A percentile compares a stretch with the other conserved stretches of the same genome.
Evolutionary conservation across 2,113 vertebrate genomes (phyloP).

Genomic region (Camarhynchus parvulus): DNA sequence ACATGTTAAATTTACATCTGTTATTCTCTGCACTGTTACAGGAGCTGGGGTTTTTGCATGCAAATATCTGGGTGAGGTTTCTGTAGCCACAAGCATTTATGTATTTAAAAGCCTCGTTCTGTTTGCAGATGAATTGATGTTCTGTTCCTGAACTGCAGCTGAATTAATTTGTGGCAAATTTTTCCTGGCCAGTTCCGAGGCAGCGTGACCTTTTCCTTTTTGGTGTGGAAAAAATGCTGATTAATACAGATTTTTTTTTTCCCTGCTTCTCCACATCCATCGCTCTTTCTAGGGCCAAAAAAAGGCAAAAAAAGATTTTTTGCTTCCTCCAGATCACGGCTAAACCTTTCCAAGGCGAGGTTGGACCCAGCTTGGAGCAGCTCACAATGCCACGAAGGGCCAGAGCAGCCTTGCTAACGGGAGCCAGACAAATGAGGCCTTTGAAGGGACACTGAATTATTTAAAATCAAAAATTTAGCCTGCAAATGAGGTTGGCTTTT

Average conservation of each 20-base stretch:
- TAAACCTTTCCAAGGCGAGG: background rate
- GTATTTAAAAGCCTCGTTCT: slow-evolving; percentile 51
- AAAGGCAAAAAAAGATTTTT: background rate
- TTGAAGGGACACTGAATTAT: slow-evolving; percentile 41
- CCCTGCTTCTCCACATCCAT: background rate
- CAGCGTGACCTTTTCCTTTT: slow-evolving; percentile 33
- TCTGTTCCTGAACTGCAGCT: slow-evolving; percentile 49
- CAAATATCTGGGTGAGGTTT: slow-evolving; percentile 43
- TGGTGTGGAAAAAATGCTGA: slow-evolving; percentile 31
- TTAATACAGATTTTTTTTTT: slow-evolving; percentile 3
- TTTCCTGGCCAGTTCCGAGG: slow-evolving; percentile 25
- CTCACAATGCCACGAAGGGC: background rate
- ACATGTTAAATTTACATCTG: background rate
- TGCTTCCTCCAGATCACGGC: background rate
- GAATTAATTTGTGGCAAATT: slow-evolving; percentile 63
- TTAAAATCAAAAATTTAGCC: slow-evolving; percentile 51
- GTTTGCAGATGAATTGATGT: slow-evolving; percentile 52
- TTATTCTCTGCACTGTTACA: background rate
- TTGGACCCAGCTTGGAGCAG: background rate
- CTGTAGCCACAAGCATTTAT: slow-evolving; percentile 49
- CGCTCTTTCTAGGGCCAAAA: background rate
- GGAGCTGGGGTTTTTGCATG: slow-evolving; percentile 34
- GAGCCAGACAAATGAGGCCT: background rate
- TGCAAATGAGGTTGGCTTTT: slow-evolving; percentile 27
- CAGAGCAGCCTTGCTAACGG: slow-evolving; percentile 15